Evolutionary conservation across 2,113 vertebrate species (phyloP).

Genomic region (Noctilio leporinus): DNA sequence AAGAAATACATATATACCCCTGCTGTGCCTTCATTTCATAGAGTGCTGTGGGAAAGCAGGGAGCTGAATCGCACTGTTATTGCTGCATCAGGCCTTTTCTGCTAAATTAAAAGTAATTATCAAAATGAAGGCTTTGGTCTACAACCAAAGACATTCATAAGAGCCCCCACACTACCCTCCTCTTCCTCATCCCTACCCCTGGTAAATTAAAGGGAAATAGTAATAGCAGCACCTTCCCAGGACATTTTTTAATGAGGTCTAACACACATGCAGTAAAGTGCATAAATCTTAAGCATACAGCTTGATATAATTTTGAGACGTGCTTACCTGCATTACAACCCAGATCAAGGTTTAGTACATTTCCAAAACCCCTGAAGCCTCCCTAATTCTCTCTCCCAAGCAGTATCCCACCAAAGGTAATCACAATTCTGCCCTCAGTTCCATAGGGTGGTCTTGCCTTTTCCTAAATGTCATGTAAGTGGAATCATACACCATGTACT

Average conservation of each 20-base stretch:
- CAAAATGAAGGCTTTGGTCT: constrained; percentile 61
- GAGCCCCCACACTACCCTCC: not conserved
- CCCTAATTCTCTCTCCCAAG: not conserved
- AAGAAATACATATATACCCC: constrained; percentile 51
- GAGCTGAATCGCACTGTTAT: constrained; percentile 14
- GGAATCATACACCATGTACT: not conserved
- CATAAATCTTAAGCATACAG: not conserved
- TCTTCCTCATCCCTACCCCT: constrained; percentile 7
- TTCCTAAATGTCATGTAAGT: constrained; percentile 16
- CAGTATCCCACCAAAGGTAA: not conserved
- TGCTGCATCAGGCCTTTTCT: constrained; percentile 44
- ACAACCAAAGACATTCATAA: constrained; percentile 9
- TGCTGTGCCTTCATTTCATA: constrained; percentile 33
- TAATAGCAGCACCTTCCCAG: constrained; percentile 26
- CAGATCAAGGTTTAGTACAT: constrained; percentile 28
- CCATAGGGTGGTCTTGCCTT: not conserved
- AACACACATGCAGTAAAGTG: not conserved
- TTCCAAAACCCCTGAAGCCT: not conserved
- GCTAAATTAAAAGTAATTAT: constrained; percentile 60
- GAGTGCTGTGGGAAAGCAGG: constrained; percentile 43
- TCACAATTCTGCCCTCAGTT: not conserved
- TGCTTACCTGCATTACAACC: not conserved
- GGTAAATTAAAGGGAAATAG: constrained; percentile 29
- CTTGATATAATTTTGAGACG: constrained; percentile 19
- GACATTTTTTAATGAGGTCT: constrained; percentile 52